phyloP scores from a whole-genome alignment of 2,888 invertebrate species.

The Homarus gammarus region DNA sequence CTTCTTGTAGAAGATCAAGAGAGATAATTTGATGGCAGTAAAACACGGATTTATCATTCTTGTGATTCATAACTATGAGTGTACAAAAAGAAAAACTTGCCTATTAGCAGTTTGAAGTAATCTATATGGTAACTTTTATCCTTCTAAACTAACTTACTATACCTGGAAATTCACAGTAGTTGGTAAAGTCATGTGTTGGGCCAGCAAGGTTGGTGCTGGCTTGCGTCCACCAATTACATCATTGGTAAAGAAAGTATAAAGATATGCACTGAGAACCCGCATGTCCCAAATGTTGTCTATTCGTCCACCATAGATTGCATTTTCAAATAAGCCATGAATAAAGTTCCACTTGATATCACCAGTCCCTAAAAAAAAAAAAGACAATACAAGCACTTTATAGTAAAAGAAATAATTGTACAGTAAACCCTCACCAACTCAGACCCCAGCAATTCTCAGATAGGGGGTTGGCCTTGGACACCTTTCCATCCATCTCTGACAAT shows the following conservation, averaged over 20 bases:
- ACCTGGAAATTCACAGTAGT: conserved; percentile 79
- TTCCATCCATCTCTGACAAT: no score
- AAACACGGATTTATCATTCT: no score
- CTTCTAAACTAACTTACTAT: background rate
- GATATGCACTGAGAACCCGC: conserved; percentile 84
- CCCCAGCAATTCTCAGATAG: background rate
- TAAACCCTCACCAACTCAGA: background rate
- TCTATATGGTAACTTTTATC: background rate
- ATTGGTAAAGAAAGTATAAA: conserved; percentile 83
- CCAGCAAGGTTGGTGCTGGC: conserved; percentile 83
- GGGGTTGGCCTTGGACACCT: no score
- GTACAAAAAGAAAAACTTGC: no score
- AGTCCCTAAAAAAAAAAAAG: conserved; percentile 16
- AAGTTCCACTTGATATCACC: conserved; percentile 84
- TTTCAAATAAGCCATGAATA: conserved; percentile 87
- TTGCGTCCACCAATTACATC: conserved; percentile 81
- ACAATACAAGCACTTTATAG: background rate
- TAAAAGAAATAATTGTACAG: background rate
- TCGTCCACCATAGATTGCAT: conserved; percentile 91
- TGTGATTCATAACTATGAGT: no score
- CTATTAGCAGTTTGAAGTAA: no score
- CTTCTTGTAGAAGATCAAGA: no score
- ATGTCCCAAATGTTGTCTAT: conserved; percentile 89
- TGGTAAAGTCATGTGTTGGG: conserved; percentile 81
- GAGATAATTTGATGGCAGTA: no score